phyloP scores from a whole-genome alignment of 1,140 invertebrate genomes.

The Marisa cornuarietis region DNA sequence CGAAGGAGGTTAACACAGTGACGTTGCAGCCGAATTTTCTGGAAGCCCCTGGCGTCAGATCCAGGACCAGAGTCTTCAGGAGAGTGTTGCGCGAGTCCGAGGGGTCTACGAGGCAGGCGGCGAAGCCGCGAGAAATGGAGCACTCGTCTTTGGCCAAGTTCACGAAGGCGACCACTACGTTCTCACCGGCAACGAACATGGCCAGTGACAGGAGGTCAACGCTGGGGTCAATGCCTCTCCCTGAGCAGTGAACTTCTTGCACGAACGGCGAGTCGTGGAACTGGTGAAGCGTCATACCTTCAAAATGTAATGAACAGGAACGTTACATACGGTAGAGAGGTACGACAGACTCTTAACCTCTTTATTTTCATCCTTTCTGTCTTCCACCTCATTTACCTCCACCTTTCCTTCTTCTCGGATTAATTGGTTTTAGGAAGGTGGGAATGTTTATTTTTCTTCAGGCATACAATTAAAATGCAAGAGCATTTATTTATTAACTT shows the following conservation, averaged over 20 bases:
- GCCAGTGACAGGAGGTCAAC: constrained; percentile 12
- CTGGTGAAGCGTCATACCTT: too few species aligned
- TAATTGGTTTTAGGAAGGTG: too few species aligned
- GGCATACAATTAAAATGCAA: too few species aligned
- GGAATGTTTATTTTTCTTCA: too few species aligned
- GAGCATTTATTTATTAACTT: too few species aligned
- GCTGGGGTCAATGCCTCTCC: not conserved
- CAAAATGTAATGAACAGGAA: too few species aligned
- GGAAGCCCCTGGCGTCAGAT: not conserved
- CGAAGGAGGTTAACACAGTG: not conserved
- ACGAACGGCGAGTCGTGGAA: not conserved
- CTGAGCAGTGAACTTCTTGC: constrained; percentile 11
- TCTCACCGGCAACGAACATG: not conserved
- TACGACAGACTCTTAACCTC: too few species aligned
- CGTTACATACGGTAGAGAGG: too few species aligned
- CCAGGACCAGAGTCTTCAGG: not conserved
- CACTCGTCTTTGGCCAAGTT: constrained; percentile 22
- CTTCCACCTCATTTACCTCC: too few species aligned
- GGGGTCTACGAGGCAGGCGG: not conserved
- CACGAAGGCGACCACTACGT: not conserved
- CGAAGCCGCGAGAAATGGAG: not conserved
- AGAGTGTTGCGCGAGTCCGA: not conserved
- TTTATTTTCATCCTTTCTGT: too few species aligned
- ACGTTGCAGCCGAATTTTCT: constrained; percentile 13
- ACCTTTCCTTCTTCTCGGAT: too few species aligned